Evolutionary conservation across 2,888 invertebrate species (phyloP).

Genomic region (Lottia gigantea): DNA sequence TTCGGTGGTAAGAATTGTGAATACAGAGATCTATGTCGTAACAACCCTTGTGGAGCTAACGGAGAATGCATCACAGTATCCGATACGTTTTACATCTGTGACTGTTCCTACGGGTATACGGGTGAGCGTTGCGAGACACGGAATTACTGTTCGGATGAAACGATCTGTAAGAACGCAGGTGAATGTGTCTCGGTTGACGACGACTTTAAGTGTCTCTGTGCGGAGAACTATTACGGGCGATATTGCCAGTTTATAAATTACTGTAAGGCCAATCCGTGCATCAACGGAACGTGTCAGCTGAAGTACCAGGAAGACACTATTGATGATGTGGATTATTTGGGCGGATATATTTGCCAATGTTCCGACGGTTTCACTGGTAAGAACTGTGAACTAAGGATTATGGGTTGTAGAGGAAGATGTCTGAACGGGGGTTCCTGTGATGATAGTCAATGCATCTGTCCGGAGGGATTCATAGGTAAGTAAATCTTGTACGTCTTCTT

Average conservation of each 20-base stretch:
- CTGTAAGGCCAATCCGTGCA: background rate
- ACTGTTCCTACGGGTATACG: conserved; percentile 38
- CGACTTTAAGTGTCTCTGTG: conserved; percentile 39
- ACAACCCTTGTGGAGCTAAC: conserved; percentile 43
- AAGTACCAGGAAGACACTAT: background rate
- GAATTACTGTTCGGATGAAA: conserved; percentile 40
- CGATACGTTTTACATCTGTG: conserved; percentile 34
- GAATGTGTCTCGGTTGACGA: conserved; percentile 37
- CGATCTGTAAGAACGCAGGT: conserved; percentile 49
- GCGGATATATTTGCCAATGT: conserved; percentile 40
- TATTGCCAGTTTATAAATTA: conserved; percentile 32
- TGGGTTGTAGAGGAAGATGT: conserved; percentile 43
- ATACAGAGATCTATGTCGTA: conserved; percentile 46
- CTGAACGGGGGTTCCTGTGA: conserved; percentile 43
- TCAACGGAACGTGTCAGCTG: conserved; percentile 16
- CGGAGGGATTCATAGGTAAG: conserved; percentile 21
- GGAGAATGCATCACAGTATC: conserved; percentile 43
- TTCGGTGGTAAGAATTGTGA: conserved; percentile 54
- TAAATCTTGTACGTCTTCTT: too few species aligned
- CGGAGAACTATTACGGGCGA: conserved; percentile 27
- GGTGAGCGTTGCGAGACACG: conserved; percentile 47
- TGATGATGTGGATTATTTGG: background rate
- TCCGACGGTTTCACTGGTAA: conserved; percentile 33
- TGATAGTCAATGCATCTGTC: conserved; percentile 21
- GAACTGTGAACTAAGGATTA: conserved; percentile 44